Percentiles rank a stretch among this genome's conserved stretches.
phyloP scores from a whole-genome alignment of 2,888 invertebrate genomes.

The Andrena dorsata region DNA sequence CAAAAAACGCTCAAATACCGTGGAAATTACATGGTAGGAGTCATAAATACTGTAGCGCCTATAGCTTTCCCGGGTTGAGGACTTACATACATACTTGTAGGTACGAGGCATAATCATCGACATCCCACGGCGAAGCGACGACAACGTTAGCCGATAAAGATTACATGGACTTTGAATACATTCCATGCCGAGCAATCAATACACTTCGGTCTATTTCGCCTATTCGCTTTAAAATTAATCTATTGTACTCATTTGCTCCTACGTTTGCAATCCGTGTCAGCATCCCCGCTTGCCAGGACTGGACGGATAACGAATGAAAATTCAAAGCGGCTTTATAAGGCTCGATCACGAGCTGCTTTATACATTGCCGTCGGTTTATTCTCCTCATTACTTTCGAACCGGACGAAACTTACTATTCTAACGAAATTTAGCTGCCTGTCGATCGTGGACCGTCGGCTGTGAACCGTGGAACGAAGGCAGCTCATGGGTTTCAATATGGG shows the following conservation, averaged over 20 bases:
- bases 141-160: slow-evolving; percentile 39
- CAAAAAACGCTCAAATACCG: background rate
- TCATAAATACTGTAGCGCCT: background rate
- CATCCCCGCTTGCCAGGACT: slow-evolving; percentile 1
- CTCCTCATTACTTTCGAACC: slow-evolving; percentile 14
- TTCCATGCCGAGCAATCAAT: slow-evolving; percentile 42
- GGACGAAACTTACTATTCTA: slow-evolving; percentile 1
- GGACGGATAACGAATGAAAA: slow-evolving; percentile 43
- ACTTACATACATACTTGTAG: background rate
- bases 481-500: slow-evolving; percentile 17
- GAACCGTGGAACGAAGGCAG: slow-evolving; percentile 3
- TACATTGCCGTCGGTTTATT: slow-evolving; percentile 20
- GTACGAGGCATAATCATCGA: slow-evolving; percentile 36
- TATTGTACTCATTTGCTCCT: slow-evolving; percentile 22
- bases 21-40: slow-evolving; percentile 20
- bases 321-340: slow-evolving; percentile 18
- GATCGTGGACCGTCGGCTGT: slow-evolving; percentile 20
- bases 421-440: slow-evolving; percentile 48
- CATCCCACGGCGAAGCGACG: slow-evolving; percentile 20
- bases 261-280: slow-evolving; percentile 37
- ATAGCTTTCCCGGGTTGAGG: background rate
- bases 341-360: background rate
- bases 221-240: slow-evolving; percentile 51
- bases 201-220: slow-evolving; percentile 38
- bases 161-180: slow-evolving; percentile 18